Evolutionary conservation across 2,113 vertebrate genomes (phyloP), one percentile per base, ranked within the genome.

Genomic region (Gobius niger): DNA sequence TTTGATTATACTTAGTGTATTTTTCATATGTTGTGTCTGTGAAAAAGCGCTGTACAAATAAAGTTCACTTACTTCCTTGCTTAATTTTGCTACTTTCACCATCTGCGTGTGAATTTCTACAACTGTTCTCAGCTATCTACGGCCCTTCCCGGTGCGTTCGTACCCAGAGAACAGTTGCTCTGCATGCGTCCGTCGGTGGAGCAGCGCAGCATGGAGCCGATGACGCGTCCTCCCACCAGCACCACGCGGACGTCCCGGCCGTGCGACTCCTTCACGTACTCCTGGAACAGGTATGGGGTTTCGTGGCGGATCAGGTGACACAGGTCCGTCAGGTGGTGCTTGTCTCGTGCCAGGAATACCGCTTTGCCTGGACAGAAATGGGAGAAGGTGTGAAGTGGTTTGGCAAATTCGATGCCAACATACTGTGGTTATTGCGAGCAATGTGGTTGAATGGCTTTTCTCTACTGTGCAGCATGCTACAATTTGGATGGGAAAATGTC

Each of bases 151-250:
- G 14, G 9, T 24, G 44, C 50, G 16, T 63, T 24, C 88, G 16
- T 88, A 89, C 85, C 85, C 52, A 96, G 87, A 16, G 94, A 96
- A 84, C 95, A 96, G 91, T 96, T 96, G 90, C 95, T 96, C 73
- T 96, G 95, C 95, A 96, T 96, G 49, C 95, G 94, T 11, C 95
- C 95, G 0, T 96, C 95, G 0, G 95, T 96, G 76, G 95, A 96
- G 78, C 95, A 95, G 81, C 95, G 94, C 9, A 95, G 85, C 95
- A 96, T 96, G 7, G 95, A 95, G 75, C 95, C 95, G 2, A 96
- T 94, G 76, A 96, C 92, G 10, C 91, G 92, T 49, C 94, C 95
- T 0, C 95, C 95, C 1, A 96, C 95, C 63, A 96, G 91, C 16
- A 96, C 95, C 85, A 96, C 95, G 0, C 95, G 92, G 69, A 96